Base-by-base conservation (phyloP, 2,888 invertebrate genomes). In the Molanna angustata region DNA sequence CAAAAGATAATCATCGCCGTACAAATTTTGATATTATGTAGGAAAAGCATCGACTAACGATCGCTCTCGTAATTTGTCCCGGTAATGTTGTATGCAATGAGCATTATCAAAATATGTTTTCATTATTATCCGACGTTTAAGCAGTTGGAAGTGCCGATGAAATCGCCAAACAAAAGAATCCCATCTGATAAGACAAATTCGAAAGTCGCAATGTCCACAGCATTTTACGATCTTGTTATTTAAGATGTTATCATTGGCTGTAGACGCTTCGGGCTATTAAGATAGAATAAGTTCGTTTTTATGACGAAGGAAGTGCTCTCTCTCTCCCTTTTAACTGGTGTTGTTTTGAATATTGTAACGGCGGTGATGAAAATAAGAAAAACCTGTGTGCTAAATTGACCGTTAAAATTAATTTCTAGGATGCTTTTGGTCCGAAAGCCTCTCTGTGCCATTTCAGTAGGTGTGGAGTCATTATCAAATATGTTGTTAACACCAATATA, bases 171-270 rank as follows among this genome's bases (percentile, higher is more conserved):
- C 27, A 27, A 27, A 27, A 27, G 27, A 27, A 4, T 27, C n/a
- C 11, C 11, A 27, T 27, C 27, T 7, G 27, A 27, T 27, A 27
- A 7, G 27, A 11, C 6, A 27, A 11, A 11, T 27, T 27, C 27
- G 27, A 4, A 7, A 7, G 4, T 27, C 27, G 27, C 11, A 7
- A 27, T 27, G 22, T 13, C 22, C 11, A 9, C 6, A 17, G 22
- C 43, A 43, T 43, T 43, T 43, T 27, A 43, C 27, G 43, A 31
- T 43, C 43, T 4, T 43, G 43, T 43, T 43, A 43, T 43, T 43
- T 43, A 27, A n/a, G n/a, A 43, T 43, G 2, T 16, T 43, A 43
- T 43, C 43, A n/a, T n/a, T n/a, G 16, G 9, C 27, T n/a, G 21
- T 43, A 43, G 43, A 43, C 43, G 31, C 22, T 27, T n/a, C 20